These are phyloP conservation scores for Cydia strobilella DNA, from an alignment of 1,140 invertebrate species.

Conservation along the genomic window DNA sequence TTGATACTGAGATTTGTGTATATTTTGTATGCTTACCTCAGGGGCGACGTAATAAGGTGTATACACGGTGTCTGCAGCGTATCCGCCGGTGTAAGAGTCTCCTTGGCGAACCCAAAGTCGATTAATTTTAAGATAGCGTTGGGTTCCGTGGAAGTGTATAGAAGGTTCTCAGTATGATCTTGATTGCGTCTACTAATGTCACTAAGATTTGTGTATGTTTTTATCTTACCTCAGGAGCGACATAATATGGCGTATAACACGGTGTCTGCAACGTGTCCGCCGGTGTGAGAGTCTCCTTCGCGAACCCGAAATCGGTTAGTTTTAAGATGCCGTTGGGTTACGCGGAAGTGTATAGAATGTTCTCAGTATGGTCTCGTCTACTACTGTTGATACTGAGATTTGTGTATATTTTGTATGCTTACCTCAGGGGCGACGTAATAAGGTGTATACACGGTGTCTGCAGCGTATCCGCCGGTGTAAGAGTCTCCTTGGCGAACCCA, in stretches of 20 bases:
- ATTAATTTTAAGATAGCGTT: conserved; percentile 95
- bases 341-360: conserved; percentile 58
- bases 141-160: conserved; percentile 78
- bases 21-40: conserved; percentile 54
- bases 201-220: too few relatives aligned
- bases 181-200: too few relatives aligned
- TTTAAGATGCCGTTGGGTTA: conserved; percentile 91
- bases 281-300: conserved; percentile 93
- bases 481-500: conserved; percentile 99
- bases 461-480: conserved; percentile 91
- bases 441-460: conserved; percentile 98
- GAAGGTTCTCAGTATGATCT: too few relatives aligned
- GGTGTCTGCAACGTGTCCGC: conserved; percentile 96
- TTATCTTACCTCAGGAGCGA: conserved; percentile 81
- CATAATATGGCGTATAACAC: conserved; percentile 99
- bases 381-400: too few relatives aligned
- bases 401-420: background rate
- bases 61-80: conserved; percentile 97
- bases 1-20: too few relatives aligned
- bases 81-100: conserved; percentile 91
- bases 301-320: conserved; percentile 99
- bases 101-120: conserved; percentile 99
- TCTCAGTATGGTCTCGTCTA: too few relatives aligned
- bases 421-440: conserved; percentile 93
- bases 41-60: conserved; percentile 97